These are phyloP conservation scores for Ptychoptera contaminata DNA, from an alignment of 2,888 invertebrate species.

Conservation along the genomic window DNA sequence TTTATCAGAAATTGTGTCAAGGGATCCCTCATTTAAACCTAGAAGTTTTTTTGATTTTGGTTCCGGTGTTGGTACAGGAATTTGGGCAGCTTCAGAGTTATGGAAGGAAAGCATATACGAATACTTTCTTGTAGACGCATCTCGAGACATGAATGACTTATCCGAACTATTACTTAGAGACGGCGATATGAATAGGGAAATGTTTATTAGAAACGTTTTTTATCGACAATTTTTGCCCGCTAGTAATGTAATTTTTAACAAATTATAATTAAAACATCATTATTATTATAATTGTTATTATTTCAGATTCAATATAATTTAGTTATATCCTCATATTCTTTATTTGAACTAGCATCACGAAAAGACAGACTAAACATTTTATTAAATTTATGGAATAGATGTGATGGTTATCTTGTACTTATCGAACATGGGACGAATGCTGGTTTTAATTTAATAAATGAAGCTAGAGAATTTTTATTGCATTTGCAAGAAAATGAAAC, in stretches of 20 bases:
- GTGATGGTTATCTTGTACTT: slow-evolving; percentile 62
- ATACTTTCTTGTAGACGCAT: slow-evolving; percentile 73
- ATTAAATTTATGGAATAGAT: slow-evolving; percentile 73
- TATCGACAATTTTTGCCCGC: slow-evolving; percentile 73
- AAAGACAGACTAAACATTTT: slow-evolving; percentile 51
- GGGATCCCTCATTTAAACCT: slow-evolving; percentile 54
- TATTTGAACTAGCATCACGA: slow-evolving; percentile 61
- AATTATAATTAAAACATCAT: slow-evolving; percentile 3
- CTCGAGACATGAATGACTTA: slow-evolving; percentile 66
- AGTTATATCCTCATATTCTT: slow-evolving; percentile 61
- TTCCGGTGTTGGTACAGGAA: slow-evolving; percentile 73
- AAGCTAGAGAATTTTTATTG: slow-evolving; percentile 61
- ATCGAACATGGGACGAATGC: slow-evolving; percentile 71
- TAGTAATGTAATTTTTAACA: slow-evolving; percentile 18
- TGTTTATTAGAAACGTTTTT: slow-evolving; percentile 44
- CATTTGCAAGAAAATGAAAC: slow-evolving; percentile 28
- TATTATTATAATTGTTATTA: slow-evolving; percentile 8
- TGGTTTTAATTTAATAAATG: slow-evolving; percentile 67
- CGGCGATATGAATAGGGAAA: slow-evolving; percentile 44
- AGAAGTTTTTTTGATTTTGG: slow-evolving; percentile 76
- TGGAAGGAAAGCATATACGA: slow-evolving; percentile 64
- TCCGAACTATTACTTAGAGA: slow-evolving; percentile 52
- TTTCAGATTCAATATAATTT: slow-evolving; percentile 55
- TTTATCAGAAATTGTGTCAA: slow-evolving; percentile 52
- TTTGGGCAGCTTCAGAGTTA: slow-evolving; percentile 62